Percentiles rank a stretch among this genome's conserved stretches.
phyloP scores from a whole-genome alignment of 37 sponge, comb jelly and placozoan genomes.

The Halichondria panicea region DNA sequence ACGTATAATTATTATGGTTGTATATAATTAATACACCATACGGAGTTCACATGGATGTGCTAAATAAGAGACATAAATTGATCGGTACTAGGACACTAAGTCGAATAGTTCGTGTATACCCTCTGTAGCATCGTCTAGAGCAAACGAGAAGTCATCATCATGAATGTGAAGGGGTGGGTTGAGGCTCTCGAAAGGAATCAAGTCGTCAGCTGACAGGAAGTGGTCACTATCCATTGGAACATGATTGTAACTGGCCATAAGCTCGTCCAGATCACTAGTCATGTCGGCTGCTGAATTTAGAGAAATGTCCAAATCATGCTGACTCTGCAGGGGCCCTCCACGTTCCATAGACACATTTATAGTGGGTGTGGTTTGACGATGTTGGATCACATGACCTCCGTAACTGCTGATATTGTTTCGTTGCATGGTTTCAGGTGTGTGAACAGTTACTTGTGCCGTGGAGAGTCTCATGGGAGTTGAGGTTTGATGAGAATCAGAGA shows the following conservation, averaged over 20 bases:
- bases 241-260: constrained; percentile 19
- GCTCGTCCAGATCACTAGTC: constrained; percentile 24
- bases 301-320: constrained; percentile 51
- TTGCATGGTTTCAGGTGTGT: neutral
- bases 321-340: too few relatives aligned
- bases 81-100: neutral
- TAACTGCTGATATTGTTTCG: neutral
- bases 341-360: neutral
- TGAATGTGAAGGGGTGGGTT: constrained; percentile 32
- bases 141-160: constrained; percentile 52
- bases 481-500: neutral
- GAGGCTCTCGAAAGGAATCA: constrained; percentile 43
- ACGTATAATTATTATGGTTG: too few relatives aligned
- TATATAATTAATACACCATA: too few relatives aligned
- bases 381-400: neutral
- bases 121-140: constrained; percentile 44
- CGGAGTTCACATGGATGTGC: too few relatives aligned
- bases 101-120: constrained; percentile 80
- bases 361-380: neutral
- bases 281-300: constrained; percentile 63
- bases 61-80: neutral
- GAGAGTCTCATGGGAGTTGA: neutral
- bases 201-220: constrained; percentile 13
- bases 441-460: neutral
- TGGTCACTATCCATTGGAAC: constrained; percentile 4